These are phyloP conservation scores for Pogonocherus hispidulus DNA, from an alignment of 2,888 invertebrate species.

Conservation along the genomic window DNA sequence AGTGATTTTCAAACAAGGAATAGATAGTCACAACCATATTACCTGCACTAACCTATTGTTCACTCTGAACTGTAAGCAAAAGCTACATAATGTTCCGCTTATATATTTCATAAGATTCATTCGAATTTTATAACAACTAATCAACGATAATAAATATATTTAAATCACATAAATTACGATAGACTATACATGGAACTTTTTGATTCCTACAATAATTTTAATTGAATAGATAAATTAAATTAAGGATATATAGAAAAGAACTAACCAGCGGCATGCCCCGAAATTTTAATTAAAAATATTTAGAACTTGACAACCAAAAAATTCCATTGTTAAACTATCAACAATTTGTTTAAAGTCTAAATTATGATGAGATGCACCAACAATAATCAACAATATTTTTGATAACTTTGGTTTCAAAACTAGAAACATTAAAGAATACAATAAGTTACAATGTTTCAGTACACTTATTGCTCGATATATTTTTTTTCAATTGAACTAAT, in stretches of 20 bases:
- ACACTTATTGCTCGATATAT: conserved; percentile 55
- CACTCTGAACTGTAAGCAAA: conserved; percentile 45
- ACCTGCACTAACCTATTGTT: conserved; percentile 49
- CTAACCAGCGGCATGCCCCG: no score
- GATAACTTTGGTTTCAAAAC: conserved; percentile 55
- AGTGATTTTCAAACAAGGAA: conserved; percentile 7
- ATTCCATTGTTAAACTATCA: conserved; percentile 14
- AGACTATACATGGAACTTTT: conserved; percentile 27
- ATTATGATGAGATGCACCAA: conserved; percentile 41
- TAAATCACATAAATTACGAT: conserved; percentile 37
- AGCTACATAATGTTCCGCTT: conserved; percentile 42
- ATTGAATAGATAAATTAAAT: no score
- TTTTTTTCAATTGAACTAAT: conserved; percentile 51
- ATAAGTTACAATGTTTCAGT: conserved; percentile 41
- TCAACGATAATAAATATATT: conserved; percentile 51
- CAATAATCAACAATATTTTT: conserved; percentile 55
- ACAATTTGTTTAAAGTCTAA: conserved; percentile 18
- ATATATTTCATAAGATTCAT: conserved; percentile 52
- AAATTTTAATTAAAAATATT: neutral
- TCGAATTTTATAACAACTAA: conserved; percentile 54
- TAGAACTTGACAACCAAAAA: conserved; percentile 5
- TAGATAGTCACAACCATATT: conserved; percentile 55
- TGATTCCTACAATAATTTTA: neutral
- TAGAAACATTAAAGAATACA: conserved; percentile 45
- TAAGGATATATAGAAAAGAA: no score